These are phyloP conservation scores for Drosophila grimshawi DNA, from an alignment of 1,140 invertebrate genomes.

Conservation along the genomic window DNA sequence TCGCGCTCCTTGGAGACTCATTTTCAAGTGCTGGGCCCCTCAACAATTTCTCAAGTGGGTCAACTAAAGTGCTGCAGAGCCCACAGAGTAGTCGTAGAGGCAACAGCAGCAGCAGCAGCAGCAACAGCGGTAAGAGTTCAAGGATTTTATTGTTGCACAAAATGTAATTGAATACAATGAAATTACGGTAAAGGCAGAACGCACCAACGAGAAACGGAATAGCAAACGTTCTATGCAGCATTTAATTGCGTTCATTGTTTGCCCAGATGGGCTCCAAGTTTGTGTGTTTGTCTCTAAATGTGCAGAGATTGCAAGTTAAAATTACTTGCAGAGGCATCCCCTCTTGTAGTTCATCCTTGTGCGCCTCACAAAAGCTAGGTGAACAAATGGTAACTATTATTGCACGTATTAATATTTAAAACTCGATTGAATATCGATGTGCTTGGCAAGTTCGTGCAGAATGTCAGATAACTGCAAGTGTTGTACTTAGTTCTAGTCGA, in stretches of 20 bases:
- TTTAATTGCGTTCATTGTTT: slow-evolving; percentile 69
- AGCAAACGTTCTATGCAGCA: slow-evolving; percentile 43
- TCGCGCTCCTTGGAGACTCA: slow-evolving; percentile 74
- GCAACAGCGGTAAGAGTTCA: slow-evolving; percentile 54
- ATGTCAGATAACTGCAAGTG: neutral
- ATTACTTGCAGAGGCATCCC: slow-evolving; percentile 1
- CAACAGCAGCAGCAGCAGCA: slow-evolving; percentile 8
- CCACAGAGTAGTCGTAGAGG: slow-evolving; percentile 12
- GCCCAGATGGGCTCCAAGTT: slow-evolving; percentile 17
- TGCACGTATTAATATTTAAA: neutral
- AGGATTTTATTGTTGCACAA: slow-evolving; percentile 77
- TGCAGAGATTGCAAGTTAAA: neutral
- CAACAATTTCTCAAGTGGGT: slow-evolving; percentile 73
- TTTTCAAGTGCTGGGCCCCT: slow-evolving; percentile 73
- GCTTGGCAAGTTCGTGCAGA: neutral
- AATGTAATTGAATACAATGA: slow-evolving; percentile 76
- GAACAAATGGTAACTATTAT: neutral
- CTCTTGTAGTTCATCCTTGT: neutral
- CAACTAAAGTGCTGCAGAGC: slow-evolving; percentile 56
- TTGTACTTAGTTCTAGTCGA: neutral
- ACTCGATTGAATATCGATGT: neutral
- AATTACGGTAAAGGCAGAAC: slow-evolving; percentile 43
- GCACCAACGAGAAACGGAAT: slow-evolving; percentile 15
- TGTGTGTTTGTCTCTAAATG: neutral
- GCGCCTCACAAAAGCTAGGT: neutral